phyloP scores from a whole-genome alignment of 1,140 invertebrate genomes.

The Cotesia chilonis region DNA sequence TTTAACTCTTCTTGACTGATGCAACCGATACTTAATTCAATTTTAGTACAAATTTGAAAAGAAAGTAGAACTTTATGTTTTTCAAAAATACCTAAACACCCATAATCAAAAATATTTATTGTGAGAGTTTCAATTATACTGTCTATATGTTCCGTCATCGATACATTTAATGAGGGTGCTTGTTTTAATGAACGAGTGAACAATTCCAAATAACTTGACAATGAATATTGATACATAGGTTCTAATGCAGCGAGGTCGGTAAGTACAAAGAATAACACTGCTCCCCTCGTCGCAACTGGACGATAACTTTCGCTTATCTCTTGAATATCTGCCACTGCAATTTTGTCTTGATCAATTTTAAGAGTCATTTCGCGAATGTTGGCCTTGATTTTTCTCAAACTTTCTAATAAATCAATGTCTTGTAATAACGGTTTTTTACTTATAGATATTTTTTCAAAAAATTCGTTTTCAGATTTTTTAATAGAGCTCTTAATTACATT shows the following conservation, averaged over 20 bases:
- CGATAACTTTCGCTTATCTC: conserved; percentile 82
- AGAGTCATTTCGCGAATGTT: conserved; percentile 81
- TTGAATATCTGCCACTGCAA: conserved; percentile 82
- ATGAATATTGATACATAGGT: conserved; percentile 91
- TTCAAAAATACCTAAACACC: conserved; percentile 91
- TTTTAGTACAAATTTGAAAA: conserved; percentile 86
- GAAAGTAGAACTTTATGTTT: conserved; percentile 89
- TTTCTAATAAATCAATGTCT: conserved; percentile 84
- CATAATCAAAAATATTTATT: conserved; percentile 87
- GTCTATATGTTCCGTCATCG: conserved; percentile 73
- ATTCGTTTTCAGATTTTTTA: conserved; percentile 82
- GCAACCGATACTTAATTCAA: conserved; percentile 74
- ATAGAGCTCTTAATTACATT: conserved; percentile 85
- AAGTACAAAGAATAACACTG: conserved; percentile 88
- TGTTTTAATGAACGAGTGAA: conserved; percentile 82
- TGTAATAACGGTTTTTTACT: conserved; percentile 91
- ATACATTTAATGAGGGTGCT: conserved; percentile 75
- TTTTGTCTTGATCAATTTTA: conserved; percentile 77
- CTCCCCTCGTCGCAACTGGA: conserved; percentile 81
- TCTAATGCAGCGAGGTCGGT: conserved; percentile 86
- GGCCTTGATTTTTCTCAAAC: conserved; percentile 87
- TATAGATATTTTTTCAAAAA: conserved; percentile 82
- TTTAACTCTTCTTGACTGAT: conserved; percentile 80
- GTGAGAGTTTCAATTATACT: conserved; percentile 88
- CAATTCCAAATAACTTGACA: conserved; percentile 81